Percentiles rank a stretch among this genome's conserved stretches.
These are phyloP conservation scores for Ochlodes sylvanus DNA, from an alignment of 2,888 invertebrate species.

Conservation along the genomic window DNA sequence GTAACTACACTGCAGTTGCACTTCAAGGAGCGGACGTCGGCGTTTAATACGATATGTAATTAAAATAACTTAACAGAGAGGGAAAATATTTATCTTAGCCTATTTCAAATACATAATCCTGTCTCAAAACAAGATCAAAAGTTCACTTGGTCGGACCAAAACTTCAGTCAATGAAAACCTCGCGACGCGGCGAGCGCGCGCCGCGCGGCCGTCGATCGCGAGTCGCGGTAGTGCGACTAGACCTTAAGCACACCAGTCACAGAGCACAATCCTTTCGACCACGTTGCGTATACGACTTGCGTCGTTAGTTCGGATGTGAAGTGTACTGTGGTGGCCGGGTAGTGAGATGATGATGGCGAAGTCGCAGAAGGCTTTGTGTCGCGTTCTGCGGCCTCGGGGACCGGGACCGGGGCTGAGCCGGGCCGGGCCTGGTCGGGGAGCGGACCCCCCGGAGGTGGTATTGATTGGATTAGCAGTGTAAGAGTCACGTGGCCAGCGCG, in stretches of 20 bases:
- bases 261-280: constrained; percentile 20
- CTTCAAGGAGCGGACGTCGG: constrained; percentile 32
- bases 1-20: constrained; percentile 32
- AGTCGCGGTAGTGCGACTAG: constrained; percentile 36
- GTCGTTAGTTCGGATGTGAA: neutral
- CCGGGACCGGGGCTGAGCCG: constrained; percentile 38
- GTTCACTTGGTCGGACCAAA: constrained; percentile 85
- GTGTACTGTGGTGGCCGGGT: neutral
- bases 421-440: constrained; percentile 41
- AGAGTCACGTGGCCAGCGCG: constrained; percentile 72
- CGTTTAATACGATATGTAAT: constrained; percentile 32
- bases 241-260: constrained; percentile 38
- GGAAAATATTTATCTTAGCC: constrained; percentile 73
- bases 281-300: constrained; percentile 11
- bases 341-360: neutral
- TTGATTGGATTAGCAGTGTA: constrained; percentile 41
- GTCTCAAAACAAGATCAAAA: constrained; percentile 81
- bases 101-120: constrained; percentile 77
- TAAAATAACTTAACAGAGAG: constrained; percentile 66
- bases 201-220: constrained; percentile 1
- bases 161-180: constrained; percentile 80
- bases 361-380: neutral
- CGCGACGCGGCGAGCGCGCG: constrained; percentile 44
- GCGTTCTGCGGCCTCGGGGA: neutral
- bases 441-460: constrained; percentile 29